Conservation (phyloP, 1,140 invertebrate species). For the Pomacea maculata region DNA sequence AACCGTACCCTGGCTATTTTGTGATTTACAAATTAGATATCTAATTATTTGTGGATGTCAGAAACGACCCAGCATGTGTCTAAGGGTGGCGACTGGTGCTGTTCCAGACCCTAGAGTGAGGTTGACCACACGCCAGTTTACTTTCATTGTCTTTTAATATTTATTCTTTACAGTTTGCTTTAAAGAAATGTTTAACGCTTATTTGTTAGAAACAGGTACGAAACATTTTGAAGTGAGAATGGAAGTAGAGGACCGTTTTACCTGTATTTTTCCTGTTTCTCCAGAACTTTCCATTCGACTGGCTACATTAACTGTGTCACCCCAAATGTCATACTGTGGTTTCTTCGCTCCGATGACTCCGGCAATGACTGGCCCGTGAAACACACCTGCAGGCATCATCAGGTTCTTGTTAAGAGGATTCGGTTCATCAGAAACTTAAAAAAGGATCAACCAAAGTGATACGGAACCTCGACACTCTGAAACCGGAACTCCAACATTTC, state of each 20-base stretch:
- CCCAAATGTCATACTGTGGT: slow-evolving; percentile 92
- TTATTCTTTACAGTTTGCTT: neutral
- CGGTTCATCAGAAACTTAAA: too few relatives aligned
- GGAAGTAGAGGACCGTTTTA: slow-evolving; percentile 54
- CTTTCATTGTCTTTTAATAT: neutral
- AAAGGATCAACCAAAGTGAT: neutral
- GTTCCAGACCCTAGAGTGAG: too few relatives aligned
- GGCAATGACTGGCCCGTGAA: slow-evolving; percentile 81
- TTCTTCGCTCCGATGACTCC: slow-evolving; percentile 91
- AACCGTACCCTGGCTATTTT: neutral
- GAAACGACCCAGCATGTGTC: too few relatives aligned
- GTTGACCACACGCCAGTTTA: too few relatives aligned
- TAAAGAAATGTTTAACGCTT: neutral
- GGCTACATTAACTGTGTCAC: slow-evolving; percentile 93
- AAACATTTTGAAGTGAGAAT: too few relatives aligned
- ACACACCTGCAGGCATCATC: slow-evolving; percentile 45
- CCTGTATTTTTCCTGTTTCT: slow-evolving; percentile 90
- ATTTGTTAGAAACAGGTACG: neutral
- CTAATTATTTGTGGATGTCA: neutral
- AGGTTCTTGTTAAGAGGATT: neutral
- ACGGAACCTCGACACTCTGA: neutral
- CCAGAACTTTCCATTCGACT: slow-evolving; percentile 96
- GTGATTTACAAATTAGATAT: too few relatives aligned
- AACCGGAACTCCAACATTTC: neutral
- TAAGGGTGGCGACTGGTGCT: too few relatives aligned